A percentile compares a stretch with the other conserved stretches of the same genome.
Evolutionary conservation across 2,113 vertebrate genomes (phyloP).

Genomic region (Micronisus gabar): DNA sequence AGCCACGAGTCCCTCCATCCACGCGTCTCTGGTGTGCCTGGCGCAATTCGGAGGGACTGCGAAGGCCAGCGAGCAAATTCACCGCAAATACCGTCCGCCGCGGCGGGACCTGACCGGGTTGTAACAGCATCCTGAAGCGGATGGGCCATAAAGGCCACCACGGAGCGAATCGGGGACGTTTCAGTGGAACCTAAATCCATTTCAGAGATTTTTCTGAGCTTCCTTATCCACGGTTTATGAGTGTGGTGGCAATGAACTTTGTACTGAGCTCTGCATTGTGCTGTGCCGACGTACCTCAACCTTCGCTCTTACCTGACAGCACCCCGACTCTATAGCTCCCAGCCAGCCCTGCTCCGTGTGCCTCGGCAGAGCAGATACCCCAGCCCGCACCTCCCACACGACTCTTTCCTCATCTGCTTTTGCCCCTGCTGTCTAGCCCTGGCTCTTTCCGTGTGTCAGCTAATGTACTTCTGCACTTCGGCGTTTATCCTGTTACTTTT

Average conservation of each 20-base stretch:
- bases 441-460: neutral
- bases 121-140: neutral
- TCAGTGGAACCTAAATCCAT: neutral
- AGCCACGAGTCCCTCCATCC: neutral
- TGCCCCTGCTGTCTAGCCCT: neutral
- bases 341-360: neutral
- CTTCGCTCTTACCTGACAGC: neutral
- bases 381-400: accelerated
- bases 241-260: neutral
- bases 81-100: accelerated
- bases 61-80: neutral
- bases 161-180: accelerated
- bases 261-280: neutral
- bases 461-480: neutral
- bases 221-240: neutral
- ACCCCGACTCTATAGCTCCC: neutral
- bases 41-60: neutral
- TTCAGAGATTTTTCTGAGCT: neutral
- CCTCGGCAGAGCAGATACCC: neutral
- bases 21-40: accelerated
- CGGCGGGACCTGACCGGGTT: neutral
- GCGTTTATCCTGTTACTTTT: neutral
- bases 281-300: neutral
- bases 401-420: neutral
- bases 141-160: accelerated